Percentiles rank a stretch among this genome's conserved stretches.
Evolutionary conservation across 2,113 vertebrate species (phyloP).

Genomic region (Sigmodon hispidus): DNA sequence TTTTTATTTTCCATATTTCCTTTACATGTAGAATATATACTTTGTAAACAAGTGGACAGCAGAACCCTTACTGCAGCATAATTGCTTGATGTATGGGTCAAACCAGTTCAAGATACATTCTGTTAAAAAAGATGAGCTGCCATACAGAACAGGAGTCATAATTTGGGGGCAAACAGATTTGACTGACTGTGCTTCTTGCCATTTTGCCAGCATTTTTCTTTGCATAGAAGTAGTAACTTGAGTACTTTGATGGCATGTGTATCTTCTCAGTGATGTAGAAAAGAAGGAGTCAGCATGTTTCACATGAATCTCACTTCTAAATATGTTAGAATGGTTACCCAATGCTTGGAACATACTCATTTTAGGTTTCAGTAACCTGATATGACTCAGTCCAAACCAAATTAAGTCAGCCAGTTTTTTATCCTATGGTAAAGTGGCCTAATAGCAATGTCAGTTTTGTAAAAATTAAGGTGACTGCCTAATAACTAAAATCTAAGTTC

Average conservation of each 20-base stretch:
- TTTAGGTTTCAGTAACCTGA: slow-evolving; percentile 72
- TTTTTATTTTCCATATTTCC: slow-evolving; percentile 59
- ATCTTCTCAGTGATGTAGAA: slow-evolving; percentile 1
- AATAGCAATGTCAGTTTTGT: slow-evolving; percentile 58
- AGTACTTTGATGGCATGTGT: not conserved
- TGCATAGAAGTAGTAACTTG: not conserved
- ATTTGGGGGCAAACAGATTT: slow-evolving; percentile 4
- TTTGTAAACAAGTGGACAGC: slow-evolving; percentile 45
- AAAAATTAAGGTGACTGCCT: slow-evolving; percentile 59
- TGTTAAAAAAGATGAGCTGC: not conserved
- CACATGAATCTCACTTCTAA: slow-evolving; percentile 56
- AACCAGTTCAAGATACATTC: slow-evolving; percentile 59
- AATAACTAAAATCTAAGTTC: slow-evolving; percentile 57
- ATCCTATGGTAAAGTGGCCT: slow-evolving; percentile 47
- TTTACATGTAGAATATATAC: slow-evolving; percentile 18
- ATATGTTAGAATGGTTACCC: slow-evolving; percentile 53
- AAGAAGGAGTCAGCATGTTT: slow-evolving; percentile 33
- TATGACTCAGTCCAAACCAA: slow-evolving; percentile 56
- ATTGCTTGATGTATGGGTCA: slow-evolving; percentile 12
- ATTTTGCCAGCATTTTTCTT: slow-evolving; percentile 15
- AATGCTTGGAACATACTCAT: slow-evolving; percentile 72
- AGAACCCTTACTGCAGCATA: slow-evolving; percentile 28
- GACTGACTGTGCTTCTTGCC: slow-evolving; percentile 40
- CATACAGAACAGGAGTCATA: slow-evolving; percentile 31
- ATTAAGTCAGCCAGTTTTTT: slow-evolving; percentile 65